These are phyloP conservation scores for Ceraclea dissimilis DNA, from an alignment of 2,888 invertebrate genomes.

Conservation along the genomic window DNA sequence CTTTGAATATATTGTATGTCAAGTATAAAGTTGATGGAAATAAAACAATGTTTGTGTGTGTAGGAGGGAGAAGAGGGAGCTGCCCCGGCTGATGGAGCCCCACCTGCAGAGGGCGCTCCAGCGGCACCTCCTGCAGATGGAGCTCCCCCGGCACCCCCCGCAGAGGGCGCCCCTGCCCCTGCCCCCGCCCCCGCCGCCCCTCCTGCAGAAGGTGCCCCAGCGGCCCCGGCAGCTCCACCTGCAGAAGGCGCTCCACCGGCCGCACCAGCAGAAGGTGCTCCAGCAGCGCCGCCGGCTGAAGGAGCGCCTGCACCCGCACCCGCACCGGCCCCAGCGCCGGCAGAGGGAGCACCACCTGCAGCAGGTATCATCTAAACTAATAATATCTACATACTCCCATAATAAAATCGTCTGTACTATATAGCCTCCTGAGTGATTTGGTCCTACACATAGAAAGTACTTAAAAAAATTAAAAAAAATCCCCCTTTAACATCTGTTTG, in stretches of 20 bases:
- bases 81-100: conserved; percentile 31
- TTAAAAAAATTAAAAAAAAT: too few species aligned
- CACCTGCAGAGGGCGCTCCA: conserved; percentile 27
- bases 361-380: conserved; percentile 22
- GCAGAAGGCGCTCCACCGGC: conserved; percentile 25
- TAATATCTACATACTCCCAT: neutral
- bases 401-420: neutral
- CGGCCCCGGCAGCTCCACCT: conserved; percentile 13
- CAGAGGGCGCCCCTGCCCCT: conserved; percentile 16
- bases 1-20: too few species aligned
- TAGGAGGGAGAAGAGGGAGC: conserved; percentile 24
- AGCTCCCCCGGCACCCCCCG: conserved; percentile 27
- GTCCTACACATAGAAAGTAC: too few species aligned
- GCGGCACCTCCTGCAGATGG: conserved; percentile 29
- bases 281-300: conserved; percentile 28
- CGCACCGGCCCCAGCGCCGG: conserved; percentile 14
- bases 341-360: conserved; percentile 23
- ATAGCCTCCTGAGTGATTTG: too few species aligned
- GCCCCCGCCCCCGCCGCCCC: conserved; percentile 23
- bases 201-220: conserved; percentile 25
- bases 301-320: conserved; percentile 29
- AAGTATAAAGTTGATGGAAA: neutral
- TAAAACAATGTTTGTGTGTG: neutral
- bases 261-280: conserved; percentile 24
- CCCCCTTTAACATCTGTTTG: too few species aligned